A percentile compares a stretch with the other conserved stretches of the same genome.
phyloP scores from a whole-genome alignment of 2,113 vertebrate genomes.

The Macrotis lagotis region DNA sequence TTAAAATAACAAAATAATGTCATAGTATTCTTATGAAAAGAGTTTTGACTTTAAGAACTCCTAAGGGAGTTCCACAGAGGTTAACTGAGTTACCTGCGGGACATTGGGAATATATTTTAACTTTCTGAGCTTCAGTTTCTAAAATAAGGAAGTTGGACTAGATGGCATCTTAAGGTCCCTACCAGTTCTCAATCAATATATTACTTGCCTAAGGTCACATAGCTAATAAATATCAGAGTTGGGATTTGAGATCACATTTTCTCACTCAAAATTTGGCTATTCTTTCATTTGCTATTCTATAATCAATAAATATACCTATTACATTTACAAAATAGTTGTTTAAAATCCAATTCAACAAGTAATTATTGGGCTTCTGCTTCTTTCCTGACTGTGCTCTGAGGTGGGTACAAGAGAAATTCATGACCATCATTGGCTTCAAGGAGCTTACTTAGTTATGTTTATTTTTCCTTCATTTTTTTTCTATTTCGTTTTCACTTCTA shows the following conservation, averaged over 20 bases:
- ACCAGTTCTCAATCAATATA: neutral
- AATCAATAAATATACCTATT: slow-evolving; percentile 14
- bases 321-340: neutral
- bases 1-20: too few relatives aligned
- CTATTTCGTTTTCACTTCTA: neutral
- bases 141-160: neutral
- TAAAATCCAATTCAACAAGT: slow-evolving; percentile 7
- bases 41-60: neutral
- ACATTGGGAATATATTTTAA: neutral
- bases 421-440: neutral
- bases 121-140: neutral
- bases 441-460: neutral
- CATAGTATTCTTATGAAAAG: neutral
- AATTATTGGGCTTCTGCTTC: neutral
- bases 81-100: neutral
- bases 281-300: slow-evolving; percentile 10
- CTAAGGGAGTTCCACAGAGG: neutral
- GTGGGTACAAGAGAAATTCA: neutral
- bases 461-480: neutral
- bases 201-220: neutral
- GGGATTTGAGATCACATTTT: neutral
- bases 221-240: neutral
- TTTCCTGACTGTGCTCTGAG: neutral
- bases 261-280: neutral
- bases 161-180: neutral